Base-by-base conservation (phyloP, 1,140 invertebrate species). In the Semibalanus balanoides region DNA sequence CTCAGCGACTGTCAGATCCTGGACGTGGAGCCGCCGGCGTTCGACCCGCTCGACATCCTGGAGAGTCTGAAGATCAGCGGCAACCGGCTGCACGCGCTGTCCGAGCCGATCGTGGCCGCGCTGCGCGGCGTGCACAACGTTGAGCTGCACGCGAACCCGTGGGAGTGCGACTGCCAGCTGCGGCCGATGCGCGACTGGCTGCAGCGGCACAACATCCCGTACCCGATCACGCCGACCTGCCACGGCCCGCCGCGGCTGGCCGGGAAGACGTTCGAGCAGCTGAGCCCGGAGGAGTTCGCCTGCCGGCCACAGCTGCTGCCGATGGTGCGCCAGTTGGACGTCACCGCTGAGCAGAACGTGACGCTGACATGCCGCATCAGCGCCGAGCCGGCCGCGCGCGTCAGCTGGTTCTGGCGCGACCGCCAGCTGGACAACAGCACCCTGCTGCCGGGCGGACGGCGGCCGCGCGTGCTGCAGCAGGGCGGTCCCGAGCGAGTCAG, bases 351-450 rank as follows among this genome's bases (percentile, higher is more conserved):
- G 0, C 90, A 92, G 79, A 95, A 96, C 82, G 92, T 92, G 0
- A 93, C 92, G 7, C 88, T 95, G 30, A 86, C 89, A 27, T 96
- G 94, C 80, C 85, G 89, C 27, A 91, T 93, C 0, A 89, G 90
- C 74, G 92, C 91, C 0, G 86, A 93, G 75, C 93, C 94, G 0
- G 86, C 90, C 19, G 91, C 94, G 0, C 87, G 85, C 71, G 88
- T 96, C 73, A 91, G 90, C 78, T 96, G 94, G 94, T 91, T 92
- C 79, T 93, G 90, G 89, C 92, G 93, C 79, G 92, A 93, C 0
- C 86, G 91, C n/a, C 84, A 90, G 29, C 86, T 96, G 77, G 83
- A 88, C 40, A 96, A 96, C 82, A 90, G 93, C 78, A 91, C 90
- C 25, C 75, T 77, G 76, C 93, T 94, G 5, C 92, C 95, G 81